Conservation (phyloP, 2,888 invertebrate species). For the Anaspis maculata region DNA sequence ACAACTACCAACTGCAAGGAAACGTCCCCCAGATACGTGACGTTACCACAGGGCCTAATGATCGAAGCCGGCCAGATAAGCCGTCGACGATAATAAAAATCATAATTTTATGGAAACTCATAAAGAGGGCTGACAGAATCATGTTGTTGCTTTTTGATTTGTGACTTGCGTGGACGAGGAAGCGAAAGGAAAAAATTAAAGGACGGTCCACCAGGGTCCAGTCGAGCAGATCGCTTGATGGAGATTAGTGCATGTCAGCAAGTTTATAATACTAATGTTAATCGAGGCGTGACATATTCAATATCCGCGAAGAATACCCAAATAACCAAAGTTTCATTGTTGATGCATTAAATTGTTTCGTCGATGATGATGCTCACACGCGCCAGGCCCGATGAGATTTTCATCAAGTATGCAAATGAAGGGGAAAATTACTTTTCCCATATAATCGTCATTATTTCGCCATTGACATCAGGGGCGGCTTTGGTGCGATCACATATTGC, state of each 20-base stretch:
- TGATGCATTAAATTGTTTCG: conserved; percentile 1
- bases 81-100: conserved; percentile 17
- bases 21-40: conserved; percentile 34
- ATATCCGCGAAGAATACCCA: too few relatives aligned
- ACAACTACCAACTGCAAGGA: conserved; percentile 36
- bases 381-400: conserved; percentile 44
- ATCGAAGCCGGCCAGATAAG: conserved; percentile 14
- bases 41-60: conserved; percentile 15
- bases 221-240: neutral
- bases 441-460: conserved; percentile 46
- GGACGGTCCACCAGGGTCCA: neutral
- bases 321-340: neutral
- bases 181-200: neutral
- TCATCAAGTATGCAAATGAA: conserved; percentile 46
- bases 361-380: too few relatives aligned
- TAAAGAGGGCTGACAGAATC: conserved; percentile 1
- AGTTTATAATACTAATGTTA: neutral
- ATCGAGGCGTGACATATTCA: too few relatives aligned
- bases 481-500: conserved; percentile 40
- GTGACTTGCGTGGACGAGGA: neutral
- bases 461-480: conserved; percentile 39
- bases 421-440: conserved; percentile 46
- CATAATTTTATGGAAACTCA: conserved; percentile 17
- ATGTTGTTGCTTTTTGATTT: conserved; percentile 1
- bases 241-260: conserved; percentile 1